Conservation (phyloP, 1,140 invertebrate genomes). For the Papilio polytes region DNA sequence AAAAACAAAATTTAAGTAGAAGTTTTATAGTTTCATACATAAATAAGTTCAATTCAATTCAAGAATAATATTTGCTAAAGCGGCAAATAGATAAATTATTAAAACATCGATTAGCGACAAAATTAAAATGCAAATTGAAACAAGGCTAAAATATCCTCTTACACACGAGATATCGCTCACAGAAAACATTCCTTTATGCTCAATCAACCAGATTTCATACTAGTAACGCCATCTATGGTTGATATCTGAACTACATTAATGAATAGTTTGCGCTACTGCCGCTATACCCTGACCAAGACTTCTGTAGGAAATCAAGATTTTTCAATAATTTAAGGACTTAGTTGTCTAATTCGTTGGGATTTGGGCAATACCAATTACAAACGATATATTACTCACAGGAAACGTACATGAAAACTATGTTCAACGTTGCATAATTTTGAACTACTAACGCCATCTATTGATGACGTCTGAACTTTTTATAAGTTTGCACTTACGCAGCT, state of each 20-base stretch:
- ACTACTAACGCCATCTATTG: too few relatives aligned
- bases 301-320: too few relatives aligned
- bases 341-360: too few relatives aligned
- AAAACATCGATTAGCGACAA: not conserved
- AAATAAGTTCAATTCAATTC: too few relatives aligned
- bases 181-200: not conserved
- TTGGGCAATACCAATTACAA: too few relatives aligned
- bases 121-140: not conserved
- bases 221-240: constrained; percentile 40
- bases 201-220: not conserved
- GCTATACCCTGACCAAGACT: not conserved
- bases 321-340: too few relatives aligned
- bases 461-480: too few relatives aligned
- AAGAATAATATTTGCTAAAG: not conserved
- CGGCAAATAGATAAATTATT: not conserved
- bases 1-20: too few relatives aligned
- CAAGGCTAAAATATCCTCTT: not conserved
- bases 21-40: not conserved
- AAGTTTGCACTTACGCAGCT: too few relatives aligned
- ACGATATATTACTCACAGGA: too few relatives aligned
- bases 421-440: too few relatives aligned
- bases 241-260: not conserved
- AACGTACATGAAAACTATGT: too few relatives aligned
- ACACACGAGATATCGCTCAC: not conserved
- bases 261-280: not conserved